Conservation (phyloP, 2,113 vertebrate genomes). For the Strix aluco region DNA sequence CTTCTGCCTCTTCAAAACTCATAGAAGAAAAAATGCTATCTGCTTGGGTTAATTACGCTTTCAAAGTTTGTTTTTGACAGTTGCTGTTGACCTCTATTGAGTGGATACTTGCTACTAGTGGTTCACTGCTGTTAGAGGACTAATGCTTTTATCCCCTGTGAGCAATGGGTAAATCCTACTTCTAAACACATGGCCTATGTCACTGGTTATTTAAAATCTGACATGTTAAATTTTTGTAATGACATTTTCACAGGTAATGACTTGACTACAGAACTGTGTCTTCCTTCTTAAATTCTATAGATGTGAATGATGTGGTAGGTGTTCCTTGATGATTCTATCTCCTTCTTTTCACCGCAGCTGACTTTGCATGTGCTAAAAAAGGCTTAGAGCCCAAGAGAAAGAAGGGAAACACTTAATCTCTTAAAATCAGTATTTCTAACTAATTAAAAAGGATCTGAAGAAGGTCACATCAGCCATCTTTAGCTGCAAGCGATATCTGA, state of each 20-base stretch:
- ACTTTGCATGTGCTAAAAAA: not conserved
- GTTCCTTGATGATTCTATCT: not conserved
- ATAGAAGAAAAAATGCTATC: not conserved
- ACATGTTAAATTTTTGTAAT: not conserved
- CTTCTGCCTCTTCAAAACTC: not conserved
- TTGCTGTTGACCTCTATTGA: not conserved
- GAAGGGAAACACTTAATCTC: not conserved
- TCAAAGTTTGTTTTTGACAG: not conserved
- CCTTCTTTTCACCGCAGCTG: not conserved
- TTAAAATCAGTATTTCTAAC: not conserved
- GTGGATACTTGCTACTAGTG: not conserved
- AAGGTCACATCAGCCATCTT: fast-evolving
- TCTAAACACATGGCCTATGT: not conserved
- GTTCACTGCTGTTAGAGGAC: not conserved
- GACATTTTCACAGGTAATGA: not conserved
- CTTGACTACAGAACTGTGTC: not conserved
- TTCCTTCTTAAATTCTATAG: not conserved
- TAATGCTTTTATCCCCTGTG: not conserved
- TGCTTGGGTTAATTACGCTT: fast-evolving
- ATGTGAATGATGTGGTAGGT: not conserved
- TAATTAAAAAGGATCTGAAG: not conserved
- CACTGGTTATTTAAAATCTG: not conserved
- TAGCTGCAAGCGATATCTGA: not conserved
- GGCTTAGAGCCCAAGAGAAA: not conserved
- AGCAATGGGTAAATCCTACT: not conserved